phyloP scores from a whole-genome alignment of 1,140 invertebrate species.

The Saxidomus purpurata region DNA sequence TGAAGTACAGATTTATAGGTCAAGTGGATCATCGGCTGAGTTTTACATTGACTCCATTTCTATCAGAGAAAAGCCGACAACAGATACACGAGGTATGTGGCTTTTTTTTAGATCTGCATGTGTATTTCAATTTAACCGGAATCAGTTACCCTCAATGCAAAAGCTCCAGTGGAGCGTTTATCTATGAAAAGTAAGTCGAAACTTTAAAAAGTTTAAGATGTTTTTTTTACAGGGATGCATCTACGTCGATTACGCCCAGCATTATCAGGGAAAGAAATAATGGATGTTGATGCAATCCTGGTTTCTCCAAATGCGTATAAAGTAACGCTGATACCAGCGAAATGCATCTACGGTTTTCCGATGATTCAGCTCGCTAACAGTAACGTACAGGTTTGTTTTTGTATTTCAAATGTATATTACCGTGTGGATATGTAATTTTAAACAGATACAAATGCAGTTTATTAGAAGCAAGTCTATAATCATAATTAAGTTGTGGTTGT shows the following conservation, averaged over 20 bases:
- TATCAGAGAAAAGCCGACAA: constrained; percentile 29
- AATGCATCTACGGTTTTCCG: constrained; percentile 72
- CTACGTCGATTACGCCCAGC: constrained; percentile 60
- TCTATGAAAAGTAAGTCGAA: too few relatives aligned
- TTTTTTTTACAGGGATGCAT: constrained; percentile 17
- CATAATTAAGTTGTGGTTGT: too few relatives aligned
- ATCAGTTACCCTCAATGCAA: too few relatives aligned
- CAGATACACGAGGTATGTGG: background rate
- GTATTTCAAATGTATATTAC: too few relatives aligned
- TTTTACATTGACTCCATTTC: constrained; percentile 65
- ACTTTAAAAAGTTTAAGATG: too few relatives aligned
- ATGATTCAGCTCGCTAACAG: constrained; percentile 65
- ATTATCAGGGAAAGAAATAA: constrained; percentile 62
- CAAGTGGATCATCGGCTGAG: constrained; percentile 8
- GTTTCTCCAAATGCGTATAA: constrained; percentile 44
- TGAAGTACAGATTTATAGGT: too few relatives aligned
- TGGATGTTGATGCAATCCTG: constrained; percentile 59
- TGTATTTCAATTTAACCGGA: too few relatives aligned
- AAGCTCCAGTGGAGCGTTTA: too few relatives aligned
- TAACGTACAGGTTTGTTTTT: constrained; percentile 57
- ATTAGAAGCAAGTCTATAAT: too few relatives aligned
- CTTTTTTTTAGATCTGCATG: too few relatives aligned
- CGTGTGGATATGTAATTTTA: too few relatives aligned
- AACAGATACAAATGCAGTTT: too few relatives aligned
- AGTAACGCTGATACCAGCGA: constrained; percentile 65